Evolutionary conservation across 2,113 vertebrate genomes (phyloP).

Genomic region (Coreoperca whiteheadi): DNA sequence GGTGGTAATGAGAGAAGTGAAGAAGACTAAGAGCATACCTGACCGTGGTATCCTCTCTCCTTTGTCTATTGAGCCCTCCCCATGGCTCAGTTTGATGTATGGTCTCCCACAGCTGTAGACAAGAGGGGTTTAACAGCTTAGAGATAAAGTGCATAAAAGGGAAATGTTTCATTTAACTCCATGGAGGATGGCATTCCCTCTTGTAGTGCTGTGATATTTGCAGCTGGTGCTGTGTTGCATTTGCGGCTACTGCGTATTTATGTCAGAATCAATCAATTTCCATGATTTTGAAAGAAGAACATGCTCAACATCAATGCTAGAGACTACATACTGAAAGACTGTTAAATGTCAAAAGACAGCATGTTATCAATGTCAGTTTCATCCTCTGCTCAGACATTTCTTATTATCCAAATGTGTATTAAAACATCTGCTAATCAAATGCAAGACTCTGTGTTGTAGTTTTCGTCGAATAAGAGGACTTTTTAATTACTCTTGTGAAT

Average conservation of each 20-base stretch:
- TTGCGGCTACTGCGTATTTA: not conserved
- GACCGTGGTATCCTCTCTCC: constrained; percentile 84
- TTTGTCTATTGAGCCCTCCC: constrained; percentile 85
- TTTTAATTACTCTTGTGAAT: not conserved
- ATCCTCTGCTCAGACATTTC: not conserved
- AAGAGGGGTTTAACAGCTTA: constrained; percentile 29
- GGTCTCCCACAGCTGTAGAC: constrained; percentile 91
- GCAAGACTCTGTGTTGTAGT: not conserved
- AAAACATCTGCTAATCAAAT: not conserved
- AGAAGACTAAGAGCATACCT: constrained; percentile 81
- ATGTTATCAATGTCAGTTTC: not conserved
- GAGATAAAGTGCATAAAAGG: constrained; percentile 8
- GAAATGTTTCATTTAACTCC: constrained; percentile 5
- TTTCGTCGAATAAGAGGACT: not conserved
- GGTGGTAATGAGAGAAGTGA: not conserved
- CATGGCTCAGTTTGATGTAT: constrained; percentile 86
- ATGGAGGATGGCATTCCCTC: not conserved
- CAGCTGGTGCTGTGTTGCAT: not conserved
- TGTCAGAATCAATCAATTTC: not conserved
- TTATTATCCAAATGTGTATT: not conserved
- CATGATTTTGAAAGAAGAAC: not conserved
- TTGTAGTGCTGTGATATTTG: not conserved
- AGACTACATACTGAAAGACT: not conserved
- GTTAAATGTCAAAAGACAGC: not conserved
- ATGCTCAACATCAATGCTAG: not conserved